Percentiles rank a stretch among this genome's conserved stretches.
Evolutionary conservation across 1,140 invertebrate species (phyloP).

Genomic region (Papilio machaon): DNA sequence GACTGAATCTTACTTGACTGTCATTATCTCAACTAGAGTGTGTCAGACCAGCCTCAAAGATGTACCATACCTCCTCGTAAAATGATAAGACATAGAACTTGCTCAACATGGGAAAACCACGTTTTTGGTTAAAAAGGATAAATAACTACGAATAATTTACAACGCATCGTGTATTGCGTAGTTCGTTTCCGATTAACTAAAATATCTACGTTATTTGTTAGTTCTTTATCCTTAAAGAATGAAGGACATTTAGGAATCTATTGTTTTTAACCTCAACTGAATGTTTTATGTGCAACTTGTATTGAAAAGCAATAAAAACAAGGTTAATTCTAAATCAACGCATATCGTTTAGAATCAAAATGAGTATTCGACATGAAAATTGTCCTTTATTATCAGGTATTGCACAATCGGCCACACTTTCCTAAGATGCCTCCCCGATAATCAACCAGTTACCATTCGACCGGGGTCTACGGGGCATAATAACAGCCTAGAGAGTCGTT

Average conservation of each 20-base stretch:
- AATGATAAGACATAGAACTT: too few species aligned
- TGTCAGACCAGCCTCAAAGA: too few species aligned
- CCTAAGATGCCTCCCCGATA: slow-evolving; percentile 46
- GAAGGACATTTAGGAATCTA: background rate
- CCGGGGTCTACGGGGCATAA: slow-evolving; percentile 49
- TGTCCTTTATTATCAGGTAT: background rate
- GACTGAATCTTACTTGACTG: too few species aligned
- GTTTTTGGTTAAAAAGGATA: too few species aligned
- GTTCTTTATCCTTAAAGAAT: background rate
- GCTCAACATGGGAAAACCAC: too few species aligned
- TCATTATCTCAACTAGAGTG: too few species aligned
- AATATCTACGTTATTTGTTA: background rate
- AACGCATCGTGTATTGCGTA: too few species aligned
- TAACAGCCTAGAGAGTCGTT: slow-evolving; percentile 59
- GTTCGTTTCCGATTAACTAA: background rate
- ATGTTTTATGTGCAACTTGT: background rate
- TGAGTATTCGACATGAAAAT: background rate
- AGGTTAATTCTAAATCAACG: background rate
- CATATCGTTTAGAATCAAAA: background rate
- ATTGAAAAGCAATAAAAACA: background rate
- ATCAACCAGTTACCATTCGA: slow-evolving; percentile 61
- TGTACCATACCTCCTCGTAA: too few species aligned
- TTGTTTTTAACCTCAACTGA: background rate
- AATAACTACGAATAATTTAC: too few species aligned
- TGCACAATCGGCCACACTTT: slow-evolving; percentile 36